Conservation (phyloP, 2,113 vertebrate species). For the Ceyx margarethae region DNA sequence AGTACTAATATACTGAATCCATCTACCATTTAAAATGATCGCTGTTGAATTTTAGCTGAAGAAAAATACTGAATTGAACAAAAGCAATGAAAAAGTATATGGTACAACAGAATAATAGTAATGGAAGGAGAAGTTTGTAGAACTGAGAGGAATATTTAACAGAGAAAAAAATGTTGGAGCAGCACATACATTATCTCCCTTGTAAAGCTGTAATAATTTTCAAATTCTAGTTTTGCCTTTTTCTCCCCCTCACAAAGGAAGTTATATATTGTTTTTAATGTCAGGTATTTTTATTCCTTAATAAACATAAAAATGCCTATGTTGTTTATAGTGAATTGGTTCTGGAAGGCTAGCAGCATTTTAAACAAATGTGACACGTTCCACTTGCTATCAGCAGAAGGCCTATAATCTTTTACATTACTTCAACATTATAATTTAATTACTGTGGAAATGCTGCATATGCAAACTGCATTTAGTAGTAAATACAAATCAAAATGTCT, state of each 20-base stretch:
- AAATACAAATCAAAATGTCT: background rate
- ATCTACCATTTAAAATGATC: background rate
- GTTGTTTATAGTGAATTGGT: background rate
- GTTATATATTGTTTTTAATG: background rate
- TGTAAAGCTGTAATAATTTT: background rate
- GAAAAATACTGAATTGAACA: background rate
- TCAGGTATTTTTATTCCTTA: background rate
- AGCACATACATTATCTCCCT: background rate
- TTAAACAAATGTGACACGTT: background rate
- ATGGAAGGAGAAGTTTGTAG: background rate
- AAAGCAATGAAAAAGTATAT: background rate
- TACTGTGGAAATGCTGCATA: background rate
- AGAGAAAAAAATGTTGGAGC: background rate
- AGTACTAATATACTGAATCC: accelerated
- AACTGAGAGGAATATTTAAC: background rate
- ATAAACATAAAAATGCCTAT: background rate
- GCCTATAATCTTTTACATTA: background rate
- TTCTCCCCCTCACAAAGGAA: background rate
- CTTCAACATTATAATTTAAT: background rate
- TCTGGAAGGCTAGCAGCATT: background rate
- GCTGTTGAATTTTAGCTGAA: background rate
- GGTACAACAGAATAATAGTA: background rate
- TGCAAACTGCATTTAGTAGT: background rate
- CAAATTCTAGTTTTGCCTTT: background rate
- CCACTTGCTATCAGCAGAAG: background rate